Evolutionary conservation across 2,888 invertebrate genomes (phyloP).

Genomic region (Phyllotreta cruciferae): DNA sequence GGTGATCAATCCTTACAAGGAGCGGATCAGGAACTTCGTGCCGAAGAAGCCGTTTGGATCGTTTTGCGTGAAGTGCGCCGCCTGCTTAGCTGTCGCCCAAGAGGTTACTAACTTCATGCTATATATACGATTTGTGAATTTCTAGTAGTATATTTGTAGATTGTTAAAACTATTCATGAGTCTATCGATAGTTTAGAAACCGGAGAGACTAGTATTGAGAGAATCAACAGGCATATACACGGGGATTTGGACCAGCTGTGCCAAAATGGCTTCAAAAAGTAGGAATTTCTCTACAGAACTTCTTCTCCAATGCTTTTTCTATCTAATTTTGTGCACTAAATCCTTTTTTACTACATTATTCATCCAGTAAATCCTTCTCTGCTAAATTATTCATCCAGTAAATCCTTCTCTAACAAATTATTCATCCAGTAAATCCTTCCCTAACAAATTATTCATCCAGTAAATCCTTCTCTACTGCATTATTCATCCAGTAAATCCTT

Average conservation of each 20-base stretch:
- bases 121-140: neutral
- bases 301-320: neutral
- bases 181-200: conserved; percentile 36
- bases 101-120: conserved; percentile 42
- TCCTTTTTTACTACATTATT: no score
- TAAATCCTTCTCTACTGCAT: no score
- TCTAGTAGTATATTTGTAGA: conserved; percentile 38
- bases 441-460: no score
- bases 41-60: conserved; percentile 47
- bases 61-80: conserved; percentile 47
- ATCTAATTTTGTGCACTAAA: neutral
- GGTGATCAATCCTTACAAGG: conserved; percentile 48
- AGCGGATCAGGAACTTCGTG: conserved; percentile 44
- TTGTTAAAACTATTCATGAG: conserved; percentile 41
- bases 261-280: conserved; percentile 47
- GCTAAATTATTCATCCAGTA: no score
- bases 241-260: conserved; percentile 42
- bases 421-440: neutral
- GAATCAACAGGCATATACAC: conserved; percentile 34
- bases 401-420: neutral
- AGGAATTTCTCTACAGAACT: conserved; percentile 8
- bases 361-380: no score
- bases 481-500: no score
- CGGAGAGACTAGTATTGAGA: conserved; percentile 27
- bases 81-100: conserved; percentile 47